phyloP scores from a whole-genome alignment of 2,797 vertebrate genomes.

The Garrulus glandarius region DNA sequence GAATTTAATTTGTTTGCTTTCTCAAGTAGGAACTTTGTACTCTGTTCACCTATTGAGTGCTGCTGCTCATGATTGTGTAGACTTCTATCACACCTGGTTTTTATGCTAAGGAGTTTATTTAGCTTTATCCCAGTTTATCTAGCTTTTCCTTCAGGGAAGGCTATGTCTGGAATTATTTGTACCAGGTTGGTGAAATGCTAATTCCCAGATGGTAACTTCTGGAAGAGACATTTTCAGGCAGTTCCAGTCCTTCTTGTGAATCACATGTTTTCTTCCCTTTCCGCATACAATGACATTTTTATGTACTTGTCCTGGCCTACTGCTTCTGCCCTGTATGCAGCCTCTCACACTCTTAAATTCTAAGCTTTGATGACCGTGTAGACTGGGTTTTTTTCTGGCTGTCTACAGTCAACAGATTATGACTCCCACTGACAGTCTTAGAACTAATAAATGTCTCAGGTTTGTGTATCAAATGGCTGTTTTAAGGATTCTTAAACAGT shows the following conservation, averaged over 20 bases:
- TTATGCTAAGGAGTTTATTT: not conserved
- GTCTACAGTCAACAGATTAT: not conserved
- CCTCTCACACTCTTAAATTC: not conserved
- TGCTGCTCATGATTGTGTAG: not conserved
- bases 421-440: not conserved
- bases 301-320: not conserved
- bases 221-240: not conserved
- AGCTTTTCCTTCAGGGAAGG: not conserved
- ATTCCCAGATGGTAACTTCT: not conserved
- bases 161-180: not conserved
- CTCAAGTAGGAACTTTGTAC: not conserved
- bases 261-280: not conserved
- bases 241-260: not conserved
- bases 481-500: not conserved
- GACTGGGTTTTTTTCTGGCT: not conserved
- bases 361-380: not conserved
- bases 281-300: not conserved
- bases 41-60: not conserved
- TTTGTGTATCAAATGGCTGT: not conserved
- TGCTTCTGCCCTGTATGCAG: not conserved
- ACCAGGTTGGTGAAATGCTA: not conserved
- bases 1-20: not conserved
- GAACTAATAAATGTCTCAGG: not conserved
- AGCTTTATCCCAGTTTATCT: not conserved
- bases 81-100: not conserved